phyloP scores from a whole-genome alignment of 2,113 vertebrate genomes.

The Neogobius melanostomus region DNA sequence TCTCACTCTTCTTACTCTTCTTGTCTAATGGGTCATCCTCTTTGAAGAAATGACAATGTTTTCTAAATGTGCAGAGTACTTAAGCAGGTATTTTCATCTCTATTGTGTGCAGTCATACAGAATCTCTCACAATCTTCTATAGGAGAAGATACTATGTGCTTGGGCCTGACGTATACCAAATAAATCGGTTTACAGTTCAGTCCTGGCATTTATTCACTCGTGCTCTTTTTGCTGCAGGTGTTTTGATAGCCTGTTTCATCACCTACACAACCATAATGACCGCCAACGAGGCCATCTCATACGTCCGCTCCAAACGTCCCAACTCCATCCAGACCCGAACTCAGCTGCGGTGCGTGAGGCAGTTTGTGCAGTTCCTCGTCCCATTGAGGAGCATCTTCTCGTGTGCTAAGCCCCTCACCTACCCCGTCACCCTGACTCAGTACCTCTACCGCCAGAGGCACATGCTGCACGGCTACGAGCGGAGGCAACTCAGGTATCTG shows the following conservation, averaged over 20 bases:
- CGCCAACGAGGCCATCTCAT: constrained; percentile 91
- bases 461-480: constrained; percentile 90
- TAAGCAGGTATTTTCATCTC: too few species aligned
- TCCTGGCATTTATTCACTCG: too few species aligned
- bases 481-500: constrained; percentile 84
- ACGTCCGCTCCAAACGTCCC: constrained; percentile 88
- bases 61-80: too few species aligned
- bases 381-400: constrained; percentile 89
- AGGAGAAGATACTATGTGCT: too few species aligned
- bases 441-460: constrained; percentile 91
- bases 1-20: too few species aligned
- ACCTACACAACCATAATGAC: constrained; percentile 90
- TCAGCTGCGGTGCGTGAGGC: constrained; percentile 86
- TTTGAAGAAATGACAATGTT: too few species aligned
- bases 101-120: too few species aligned
- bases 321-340: constrained; percentile 93
- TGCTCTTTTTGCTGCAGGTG: constrained; percentile 73
- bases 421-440: constrained; percentile 84
- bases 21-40: too few species aligned
- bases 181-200: too few species aligned
- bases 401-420: constrained; percentile 80
- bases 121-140: too few species aligned
- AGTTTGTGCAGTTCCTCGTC: constrained; percentile 89
- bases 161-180: too few species aligned
- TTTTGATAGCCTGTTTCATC: constrained; percentile 91